These are phyloP conservation scores for Ifrita kowaldi DNA, from an alignment of 2,113 vertebrate species.

Conservation along the genomic window DNA sequence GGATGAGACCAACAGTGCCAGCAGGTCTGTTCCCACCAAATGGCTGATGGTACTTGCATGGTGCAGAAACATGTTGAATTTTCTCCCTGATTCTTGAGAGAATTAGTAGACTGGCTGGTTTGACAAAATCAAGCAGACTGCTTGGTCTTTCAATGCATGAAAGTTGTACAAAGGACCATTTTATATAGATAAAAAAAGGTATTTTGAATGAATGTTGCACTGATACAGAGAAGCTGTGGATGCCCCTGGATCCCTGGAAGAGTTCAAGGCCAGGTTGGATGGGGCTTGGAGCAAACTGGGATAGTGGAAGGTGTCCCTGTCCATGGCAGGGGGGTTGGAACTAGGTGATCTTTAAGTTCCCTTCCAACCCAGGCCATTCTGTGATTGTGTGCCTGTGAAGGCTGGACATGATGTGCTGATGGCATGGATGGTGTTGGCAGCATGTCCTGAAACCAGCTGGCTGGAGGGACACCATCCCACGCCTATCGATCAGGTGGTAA, in stretches of 20 bases:
- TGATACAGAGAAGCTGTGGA: not conserved
- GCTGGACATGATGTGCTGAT: fast-evolving
- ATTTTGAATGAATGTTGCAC: not conserved
- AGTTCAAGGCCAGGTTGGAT: not conserved
- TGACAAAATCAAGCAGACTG: not conserved
- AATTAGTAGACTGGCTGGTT: not conserved
- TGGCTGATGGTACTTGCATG: not conserved
- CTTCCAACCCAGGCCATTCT: not conserved
- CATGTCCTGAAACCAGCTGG: not conserved
- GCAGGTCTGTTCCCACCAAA: not conserved
- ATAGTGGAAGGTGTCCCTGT: not conserved
- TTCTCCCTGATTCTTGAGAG: not conserved
- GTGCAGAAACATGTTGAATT: not conserved
- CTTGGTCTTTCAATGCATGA: not conserved
- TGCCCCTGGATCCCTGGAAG: not conserved
- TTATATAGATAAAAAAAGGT: too few relatives aligned
- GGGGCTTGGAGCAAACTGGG: not conserved
- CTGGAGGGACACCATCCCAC: not conserved
- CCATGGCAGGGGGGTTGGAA: not conserved
- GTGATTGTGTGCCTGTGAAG: not conserved
- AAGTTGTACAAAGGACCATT: not conserved
- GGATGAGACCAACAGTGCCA: not conserved
- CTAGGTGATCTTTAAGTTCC: not conserved
- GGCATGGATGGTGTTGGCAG: fast-evolving
- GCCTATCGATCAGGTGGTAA: not conserved